Conservation (phyloP, 2,888 invertebrate genomes). For the Hemaris fuciformis region DNA sequence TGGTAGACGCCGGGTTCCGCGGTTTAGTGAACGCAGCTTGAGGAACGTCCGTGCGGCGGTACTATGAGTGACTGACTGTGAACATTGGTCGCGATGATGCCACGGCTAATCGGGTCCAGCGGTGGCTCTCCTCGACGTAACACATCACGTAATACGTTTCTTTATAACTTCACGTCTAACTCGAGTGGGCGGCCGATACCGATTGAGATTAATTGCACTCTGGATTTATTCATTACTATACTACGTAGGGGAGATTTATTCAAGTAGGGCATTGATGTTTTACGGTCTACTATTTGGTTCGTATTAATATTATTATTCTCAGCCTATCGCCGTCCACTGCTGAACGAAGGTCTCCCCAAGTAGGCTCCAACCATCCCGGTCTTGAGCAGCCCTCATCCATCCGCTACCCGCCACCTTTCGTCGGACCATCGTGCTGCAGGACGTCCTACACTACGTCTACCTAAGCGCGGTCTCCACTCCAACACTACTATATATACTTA, state of each 20-base stretch:
- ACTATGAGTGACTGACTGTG: neutral
- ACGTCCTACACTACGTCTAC: too few relatives aligned
- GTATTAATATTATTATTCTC: neutral
- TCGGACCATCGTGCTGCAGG: too few relatives aligned
- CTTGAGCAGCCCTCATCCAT: too few relatives aligned
- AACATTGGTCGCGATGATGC: conserved; percentile 37
- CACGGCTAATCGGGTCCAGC: conserved; percentile 29
- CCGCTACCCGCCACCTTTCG: too few relatives aligned
- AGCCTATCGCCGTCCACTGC: too few relatives aligned
- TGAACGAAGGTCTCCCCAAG: too few relatives aligned
- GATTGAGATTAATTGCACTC: neutral
- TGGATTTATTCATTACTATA: neutral
- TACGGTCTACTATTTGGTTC: neutral
- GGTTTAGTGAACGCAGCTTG: neutral
- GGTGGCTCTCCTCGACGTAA: conserved; percentile 15
- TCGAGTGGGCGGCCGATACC: neutral
- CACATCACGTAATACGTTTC: neutral
- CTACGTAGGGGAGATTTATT: neutral
- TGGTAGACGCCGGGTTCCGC: neutral
- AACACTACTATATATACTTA: too few relatives aligned
- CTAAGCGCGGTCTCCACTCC: too few relatives aligned
- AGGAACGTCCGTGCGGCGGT: neutral
- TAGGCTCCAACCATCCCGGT: too few relatives aligned
- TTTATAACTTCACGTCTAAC: neutral
- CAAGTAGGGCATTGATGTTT: neutral